Evolutionary conservation across 2,797 vertebrate species (phyloP), one percentile per base, ranked within the genome.

Genomic region (Sebastes iracundus): DNA sequence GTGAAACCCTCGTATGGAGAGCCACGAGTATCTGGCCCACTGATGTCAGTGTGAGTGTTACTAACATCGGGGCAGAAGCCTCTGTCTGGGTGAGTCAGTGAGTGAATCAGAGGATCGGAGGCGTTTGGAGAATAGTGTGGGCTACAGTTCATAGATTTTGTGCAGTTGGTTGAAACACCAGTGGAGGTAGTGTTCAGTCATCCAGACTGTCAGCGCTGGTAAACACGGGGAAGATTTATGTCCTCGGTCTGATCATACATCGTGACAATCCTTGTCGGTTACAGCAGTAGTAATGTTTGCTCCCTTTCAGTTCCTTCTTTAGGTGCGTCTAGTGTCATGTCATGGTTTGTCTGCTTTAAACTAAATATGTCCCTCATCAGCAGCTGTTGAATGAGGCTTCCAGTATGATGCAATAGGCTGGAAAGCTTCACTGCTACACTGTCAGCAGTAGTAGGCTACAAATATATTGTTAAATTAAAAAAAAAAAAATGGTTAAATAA

Each of bases 391-490:
- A 53, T 23, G 63, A 61, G 9, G 42, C 63, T 35, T 67, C 23
- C 81, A 71, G 58, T 71, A 8, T 30, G n/a, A 67, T 33, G 64
- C 58, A 68, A 62, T 12, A 38, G 58, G 46, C 22, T 77, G 56
- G 46, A 67, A 77, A 55, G n/a, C 62, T 33, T 52, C 14, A 5
- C 20, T 9, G 20, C 25, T 28, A 28, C 13, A 23, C 55, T 32
- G 23, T 60, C 30, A 25, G 60, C 42, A n/a, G 60, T 22, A 22
- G 46, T 25, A 18, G 7, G 32, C 49, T 23, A 20, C 32, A 63
- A 2, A 35, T 30, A 25, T 61, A 7, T 20, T 12, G 8, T 53
- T 35, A 16, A 7, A 46, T 49, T 4, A 4, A 7, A 42, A 5
- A 68, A 27, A 38, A 42, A 6, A 42, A 42, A 33, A 35, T 6